phyloP scores from a whole-genome alignment of 2,797 vertebrate species.

The Falco novaeseelandiae region DNA sequence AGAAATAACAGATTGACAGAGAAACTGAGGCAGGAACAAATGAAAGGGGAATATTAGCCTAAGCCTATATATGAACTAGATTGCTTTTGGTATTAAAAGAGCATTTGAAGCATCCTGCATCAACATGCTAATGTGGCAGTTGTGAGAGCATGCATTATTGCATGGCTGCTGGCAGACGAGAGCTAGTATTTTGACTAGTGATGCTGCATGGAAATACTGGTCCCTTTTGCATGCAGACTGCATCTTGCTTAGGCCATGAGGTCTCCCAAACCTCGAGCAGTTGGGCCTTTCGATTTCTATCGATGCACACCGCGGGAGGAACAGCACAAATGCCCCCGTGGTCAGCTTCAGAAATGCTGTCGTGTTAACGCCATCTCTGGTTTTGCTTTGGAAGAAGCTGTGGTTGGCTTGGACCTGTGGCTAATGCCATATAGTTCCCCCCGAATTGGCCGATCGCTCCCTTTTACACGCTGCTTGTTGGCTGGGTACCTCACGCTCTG shows the following conservation, averaged over 20 bases:
- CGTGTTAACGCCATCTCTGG: neutral
- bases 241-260: neutral
- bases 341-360: neutral
- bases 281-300: rapidly evolving
- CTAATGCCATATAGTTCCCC: neutral
- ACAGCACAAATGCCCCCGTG: neutral
- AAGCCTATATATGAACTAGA: neutral
- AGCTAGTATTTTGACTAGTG: neutral
- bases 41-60: neutral
- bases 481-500: neutral
- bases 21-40: neutral
- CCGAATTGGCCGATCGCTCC: neutral
- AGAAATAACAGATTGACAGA: neutral
- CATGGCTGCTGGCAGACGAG: neutral
- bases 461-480: neutral
- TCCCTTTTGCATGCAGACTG: neutral
- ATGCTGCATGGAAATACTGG: neutral
- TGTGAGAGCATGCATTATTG: neutral
- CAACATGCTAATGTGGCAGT: neutral
- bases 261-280: neutral
- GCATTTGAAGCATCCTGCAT: neutral
- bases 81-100: neutral
- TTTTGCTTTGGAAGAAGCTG: neutral
- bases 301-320: rapidly evolving
- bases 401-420: neutral